These are phyloP conservation scores for Drepana falcataria DNA, from an alignment of 2,888 invertebrate genomes.

Conservation along the genomic window DNA sequence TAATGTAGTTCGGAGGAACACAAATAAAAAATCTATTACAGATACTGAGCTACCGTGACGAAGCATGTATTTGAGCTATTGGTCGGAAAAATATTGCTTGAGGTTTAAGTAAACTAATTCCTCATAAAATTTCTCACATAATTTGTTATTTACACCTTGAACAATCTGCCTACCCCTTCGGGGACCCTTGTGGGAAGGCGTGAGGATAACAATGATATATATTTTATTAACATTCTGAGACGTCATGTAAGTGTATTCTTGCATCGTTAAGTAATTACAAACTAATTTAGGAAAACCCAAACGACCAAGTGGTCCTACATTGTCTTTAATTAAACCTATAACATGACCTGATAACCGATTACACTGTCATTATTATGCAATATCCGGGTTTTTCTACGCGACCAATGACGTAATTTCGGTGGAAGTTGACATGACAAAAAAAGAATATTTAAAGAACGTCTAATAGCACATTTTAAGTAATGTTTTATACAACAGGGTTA, in stretches of 20 bases:
- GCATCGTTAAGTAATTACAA: too few relatives aligned
- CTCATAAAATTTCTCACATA: too few relatives aligned
- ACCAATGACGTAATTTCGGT: constrained; percentile 36
- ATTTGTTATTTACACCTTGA: too few relatives aligned
- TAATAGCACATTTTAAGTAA: constrained; percentile 19
- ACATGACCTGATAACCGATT: constrained; percentile 25
- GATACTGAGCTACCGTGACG: neutral
- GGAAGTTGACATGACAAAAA: constrained; percentile 31
- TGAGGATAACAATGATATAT: too few relatives aligned
- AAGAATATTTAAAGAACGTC: constrained; percentile 26
- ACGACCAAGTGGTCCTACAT: neutral
- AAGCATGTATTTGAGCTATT: too few relatives aligned
- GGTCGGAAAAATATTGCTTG: too few relatives aligned
- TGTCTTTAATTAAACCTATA: constrained; percentile 13
- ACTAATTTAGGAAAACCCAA: too few relatives aligned
- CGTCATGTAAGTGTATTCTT: too few relatives aligned
- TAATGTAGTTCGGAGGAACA: neutral
- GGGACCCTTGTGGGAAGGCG: too few relatives aligned
- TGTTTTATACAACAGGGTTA: constrained; percentile 17
- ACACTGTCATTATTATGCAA: constrained; percentile 19
- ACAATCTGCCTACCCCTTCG: too few relatives aligned
- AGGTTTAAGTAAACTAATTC: too few relatives aligned
- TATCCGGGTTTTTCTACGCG: constrained; percentile 46
- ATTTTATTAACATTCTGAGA: too few relatives aligned
- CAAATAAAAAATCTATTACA: neutral